Conservation (phyloP, 2,797 vertebrate genomes). For the Diglossa cyanea region DNA sequence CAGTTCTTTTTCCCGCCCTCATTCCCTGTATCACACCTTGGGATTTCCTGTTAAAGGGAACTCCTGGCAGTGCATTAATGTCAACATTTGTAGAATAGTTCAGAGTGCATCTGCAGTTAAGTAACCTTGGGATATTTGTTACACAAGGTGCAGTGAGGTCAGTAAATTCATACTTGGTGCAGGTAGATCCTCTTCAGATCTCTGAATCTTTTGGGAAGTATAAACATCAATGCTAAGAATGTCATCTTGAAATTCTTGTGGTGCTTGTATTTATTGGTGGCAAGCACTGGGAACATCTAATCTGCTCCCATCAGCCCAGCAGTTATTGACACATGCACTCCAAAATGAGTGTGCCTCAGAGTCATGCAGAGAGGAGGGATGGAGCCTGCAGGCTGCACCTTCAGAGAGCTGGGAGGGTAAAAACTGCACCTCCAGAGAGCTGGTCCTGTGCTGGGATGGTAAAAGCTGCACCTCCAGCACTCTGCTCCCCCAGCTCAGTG, state of each 20-base stretch:
- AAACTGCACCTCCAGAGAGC: not conserved
- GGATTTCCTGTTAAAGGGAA: not conserved
- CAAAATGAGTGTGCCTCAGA: not conserved
- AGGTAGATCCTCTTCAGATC: not conserved
- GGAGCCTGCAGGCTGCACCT: not conserved
- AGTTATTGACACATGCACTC: not conserved
- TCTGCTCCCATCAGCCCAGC: not conserved
- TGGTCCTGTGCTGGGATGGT: too few relatives aligned
- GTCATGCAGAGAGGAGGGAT: not conserved
- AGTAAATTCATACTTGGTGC: fast-evolving
- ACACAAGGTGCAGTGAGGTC: not conserved
- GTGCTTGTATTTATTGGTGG: not conserved
- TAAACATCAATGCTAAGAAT: not conserved
- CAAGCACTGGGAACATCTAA: constrained; percentile 37
- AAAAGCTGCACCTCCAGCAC: not conserved
- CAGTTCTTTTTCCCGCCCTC: not conserved
- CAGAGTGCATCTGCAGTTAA: not conserved
- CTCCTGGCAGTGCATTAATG: not conserved
- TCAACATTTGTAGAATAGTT: not conserved
- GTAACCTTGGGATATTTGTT: not conserved
- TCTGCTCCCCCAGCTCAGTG: not conserved
- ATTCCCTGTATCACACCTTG: not conserved
- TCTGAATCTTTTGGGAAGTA: not conserved
- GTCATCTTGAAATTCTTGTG: not conserved
- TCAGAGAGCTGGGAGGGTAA: fast-evolving